Base-by-base conservation (phyloP, 2,797 vertebrate species). In the Triplophysa yarkandensis region DNA sequence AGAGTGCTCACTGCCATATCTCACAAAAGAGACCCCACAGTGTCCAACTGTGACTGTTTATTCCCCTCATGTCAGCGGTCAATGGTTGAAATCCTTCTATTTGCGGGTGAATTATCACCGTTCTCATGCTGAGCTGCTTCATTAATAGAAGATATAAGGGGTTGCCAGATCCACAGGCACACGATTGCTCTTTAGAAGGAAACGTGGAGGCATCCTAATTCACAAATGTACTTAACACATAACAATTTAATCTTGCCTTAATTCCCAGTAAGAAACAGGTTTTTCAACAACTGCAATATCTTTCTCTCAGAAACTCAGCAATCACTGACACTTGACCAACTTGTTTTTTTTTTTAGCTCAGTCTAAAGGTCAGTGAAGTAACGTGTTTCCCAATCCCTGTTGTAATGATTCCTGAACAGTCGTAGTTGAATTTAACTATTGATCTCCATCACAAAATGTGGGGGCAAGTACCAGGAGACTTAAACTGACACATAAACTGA, bases 71-170 rank as follows among this genome's bases (percentile, higher is more conserved):
- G 63, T 52, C 50, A 17, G 73, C 65, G 73, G 80, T 75, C 80
- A 74, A 70, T 61, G 65, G 76, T 78, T 81, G 71, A 80, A 61
- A 71, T 71, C 58, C 70, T 1, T 65, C 57, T 60, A 71, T 75
- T 71, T 64, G 48, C 58, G 44, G 61, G 58, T 50, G 68, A 80
- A 61, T 76, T 64, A 76, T 76, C 63, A 34, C 55, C 7, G 54
- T 39, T 67, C 61, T 71, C 77, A 63, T 54, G 39, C 77, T 52
- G 50, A 32, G 55, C 43, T 50, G 36, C 27, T 72, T 67, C 27
- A 62, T 62, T 28, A 54, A 62, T 66, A 60, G 10, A 28, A 54
- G 74, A 28, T 25, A 39, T 30, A 54, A 72, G 32, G 39, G 30
- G 27, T 44, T 44, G 66, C 36, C 52, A 28, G 13, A 73, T 64